Percentiles rank a stretch among this genome's conserved stretches.
Evolutionary conservation across 2,888 invertebrate genomes (phyloP).

Genomic region (Mermis nigrescens): DNA sequence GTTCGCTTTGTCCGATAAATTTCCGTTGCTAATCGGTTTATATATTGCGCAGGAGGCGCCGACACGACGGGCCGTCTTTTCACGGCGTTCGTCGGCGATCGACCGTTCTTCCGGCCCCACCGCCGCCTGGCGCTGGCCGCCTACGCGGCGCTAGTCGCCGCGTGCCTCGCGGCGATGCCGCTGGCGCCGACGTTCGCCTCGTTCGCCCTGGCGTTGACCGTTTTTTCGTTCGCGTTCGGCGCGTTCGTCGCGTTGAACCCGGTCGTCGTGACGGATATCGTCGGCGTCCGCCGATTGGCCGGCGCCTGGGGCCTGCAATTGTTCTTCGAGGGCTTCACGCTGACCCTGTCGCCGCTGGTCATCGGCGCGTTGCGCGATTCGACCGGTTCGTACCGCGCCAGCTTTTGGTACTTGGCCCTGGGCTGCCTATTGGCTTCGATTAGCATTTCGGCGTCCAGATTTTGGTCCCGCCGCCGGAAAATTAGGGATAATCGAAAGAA

Average conservation of each 20-base stretch:
- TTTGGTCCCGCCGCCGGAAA: neutral
- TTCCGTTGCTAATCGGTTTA: neutral
- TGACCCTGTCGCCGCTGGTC: slow-evolving; percentile 1
- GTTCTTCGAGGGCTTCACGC: slow-evolving; percentile 3
- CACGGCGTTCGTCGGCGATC: slow-evolving; percentile 4
- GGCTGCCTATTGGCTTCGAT: neutral
- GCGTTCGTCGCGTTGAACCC: slow-evolving; percentile 3
- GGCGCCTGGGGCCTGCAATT: slow-evolving; percentile 6
- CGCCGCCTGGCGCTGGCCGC: neutral
- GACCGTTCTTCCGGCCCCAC: neutral
- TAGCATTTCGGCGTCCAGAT: neutral
- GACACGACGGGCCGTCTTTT: slow-evolving; percentile 7
- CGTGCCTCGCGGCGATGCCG: neutral
- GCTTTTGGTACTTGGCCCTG: neutral
- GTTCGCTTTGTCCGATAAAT: no score
- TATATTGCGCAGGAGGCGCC: neutral
- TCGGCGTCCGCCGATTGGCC: neutral
- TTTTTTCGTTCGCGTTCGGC: slow-evolving; percentile 2
- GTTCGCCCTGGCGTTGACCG: neutral
- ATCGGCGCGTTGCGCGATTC: slow-evolving; percentile 3
- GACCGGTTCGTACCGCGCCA: neutral
- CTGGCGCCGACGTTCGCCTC: neutral
- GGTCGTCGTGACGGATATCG: slow-evolving; percentile 4
- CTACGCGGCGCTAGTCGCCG: neutral
- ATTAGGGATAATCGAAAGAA: no score